Evolutionary conservation across 2,888 invertebrate genomes (phyloP).

Genomic region (Scrobipalpa atriplicella): DNA sequence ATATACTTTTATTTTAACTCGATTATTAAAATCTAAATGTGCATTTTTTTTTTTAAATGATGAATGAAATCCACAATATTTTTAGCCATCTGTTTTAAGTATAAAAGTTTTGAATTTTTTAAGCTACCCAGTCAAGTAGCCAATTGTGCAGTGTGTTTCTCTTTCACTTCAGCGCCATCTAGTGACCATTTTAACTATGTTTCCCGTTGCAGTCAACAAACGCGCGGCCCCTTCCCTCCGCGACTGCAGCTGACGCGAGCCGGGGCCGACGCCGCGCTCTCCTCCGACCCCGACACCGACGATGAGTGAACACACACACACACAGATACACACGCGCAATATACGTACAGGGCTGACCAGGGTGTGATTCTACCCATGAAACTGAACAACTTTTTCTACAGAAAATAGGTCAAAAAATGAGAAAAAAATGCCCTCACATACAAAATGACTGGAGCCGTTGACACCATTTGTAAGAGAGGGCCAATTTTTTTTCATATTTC

Average conservation of each 20-base stretch:
- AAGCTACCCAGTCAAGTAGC: too few relatives aligned
- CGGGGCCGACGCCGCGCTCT: conserved; percentile 85
- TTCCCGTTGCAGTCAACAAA: conserved; percentile 84
- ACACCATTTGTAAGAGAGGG: too few relatives aligned
- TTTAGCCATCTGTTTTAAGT: too few relatives aligned
- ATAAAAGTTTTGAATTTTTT: too few relatives aligned
- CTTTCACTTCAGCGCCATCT: background rate
- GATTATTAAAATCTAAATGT: too few relatives aligned
- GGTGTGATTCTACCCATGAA: background rate
- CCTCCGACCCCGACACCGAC: conserved; percentile 96
- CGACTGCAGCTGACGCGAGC: conserved; percentile 72
- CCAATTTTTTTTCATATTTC: background rate
- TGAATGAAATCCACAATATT: too few relatives aligned
- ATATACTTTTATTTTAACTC: too few relatives aligned
- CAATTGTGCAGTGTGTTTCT: too few relatives aligned
- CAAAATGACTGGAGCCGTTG: background rate
- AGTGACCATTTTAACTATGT: conserved; percentile 6
- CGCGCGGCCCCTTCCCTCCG: conserved; percentile 86
- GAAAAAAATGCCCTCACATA: background rate
- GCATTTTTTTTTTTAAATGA: too few relatives aligned
- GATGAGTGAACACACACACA: conserved; percentile 86
- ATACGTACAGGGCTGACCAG: too few relatives aligned
- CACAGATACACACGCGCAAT: conserved; percentile 28
- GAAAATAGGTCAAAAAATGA: too few relatives aligned
- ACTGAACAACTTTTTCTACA: background rate